Conservation (phyloP, 2,797 vertebrate genomes). For the Coluber constrictor region DNA sequence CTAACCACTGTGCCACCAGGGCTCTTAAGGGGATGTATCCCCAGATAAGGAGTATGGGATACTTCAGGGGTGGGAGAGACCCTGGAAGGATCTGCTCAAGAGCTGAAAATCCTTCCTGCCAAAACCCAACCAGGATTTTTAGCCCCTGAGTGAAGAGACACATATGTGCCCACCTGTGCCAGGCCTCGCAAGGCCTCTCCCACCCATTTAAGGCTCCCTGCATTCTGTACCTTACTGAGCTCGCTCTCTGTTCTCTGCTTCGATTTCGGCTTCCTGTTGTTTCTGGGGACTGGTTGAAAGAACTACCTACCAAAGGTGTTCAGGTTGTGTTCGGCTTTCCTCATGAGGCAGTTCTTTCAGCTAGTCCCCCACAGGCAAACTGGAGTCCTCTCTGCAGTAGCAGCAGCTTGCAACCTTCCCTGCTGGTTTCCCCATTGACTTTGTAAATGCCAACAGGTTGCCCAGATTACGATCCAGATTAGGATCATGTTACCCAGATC, state of each 20-base stretch:
- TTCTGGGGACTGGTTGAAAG: not conserved
- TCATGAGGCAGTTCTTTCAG: not conserved
- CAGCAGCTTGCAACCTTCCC: not conserved
- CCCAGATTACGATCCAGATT: not conserved
- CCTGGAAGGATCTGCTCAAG: not conserved
- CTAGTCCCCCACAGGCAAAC: not conserved
- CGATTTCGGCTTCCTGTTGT: not conserved
- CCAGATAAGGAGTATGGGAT: not conserved
- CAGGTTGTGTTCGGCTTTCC: not conserved
- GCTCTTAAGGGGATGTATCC: not conserved
- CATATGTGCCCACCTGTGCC: not conserved
- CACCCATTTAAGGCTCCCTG: not conserved
- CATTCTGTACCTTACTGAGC: not conserved
- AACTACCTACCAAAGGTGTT: not conserved
- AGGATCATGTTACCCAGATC: not conserved
- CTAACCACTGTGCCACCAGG: not conserved
- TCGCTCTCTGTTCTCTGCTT: not conserved
- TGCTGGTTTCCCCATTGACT: not conserved
- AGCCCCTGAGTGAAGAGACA: not conserved
- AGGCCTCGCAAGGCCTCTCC: not conserved
- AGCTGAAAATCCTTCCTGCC: not conserved
- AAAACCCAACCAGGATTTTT: not conserved
- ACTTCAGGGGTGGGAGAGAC: not conserved
- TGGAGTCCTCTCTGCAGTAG: not conserved
- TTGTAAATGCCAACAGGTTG: not conserved